Evolutionary conservation across 2,797 vertebrate genomes (phyloP).

Genomic region (Neostethus bicornis): DNA sequence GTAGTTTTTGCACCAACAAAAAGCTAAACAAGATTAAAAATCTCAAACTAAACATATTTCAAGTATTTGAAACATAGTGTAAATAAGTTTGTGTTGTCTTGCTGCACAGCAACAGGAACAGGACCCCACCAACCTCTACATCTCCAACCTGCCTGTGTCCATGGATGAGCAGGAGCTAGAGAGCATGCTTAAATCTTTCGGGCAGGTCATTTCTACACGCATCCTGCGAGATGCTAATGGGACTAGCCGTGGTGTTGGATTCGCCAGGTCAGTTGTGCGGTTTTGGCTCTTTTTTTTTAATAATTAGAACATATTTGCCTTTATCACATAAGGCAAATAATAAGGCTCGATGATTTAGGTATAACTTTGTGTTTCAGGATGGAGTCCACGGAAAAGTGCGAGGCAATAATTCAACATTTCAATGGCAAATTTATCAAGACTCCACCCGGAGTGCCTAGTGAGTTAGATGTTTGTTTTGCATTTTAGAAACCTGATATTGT

Average conservation of each 20-base stretch:
- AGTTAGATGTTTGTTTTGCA: conserved; percentile 47
- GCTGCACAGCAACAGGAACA: conserved; percentile 93
- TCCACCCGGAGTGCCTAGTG: conserved; percentile 92
- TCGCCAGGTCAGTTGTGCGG: conserved; percentile 84
- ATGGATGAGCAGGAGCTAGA: conserved; percentile 96
- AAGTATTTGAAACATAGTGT: not conserved
- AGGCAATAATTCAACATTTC: conserved; percentile 96
- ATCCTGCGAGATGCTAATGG: conserved; percentile 89
- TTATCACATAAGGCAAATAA: not conserved
- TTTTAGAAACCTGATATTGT: conserved; percentile 46
- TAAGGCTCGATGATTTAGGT: conserved; percentile 6
- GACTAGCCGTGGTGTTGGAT: conserved; percentile 93
- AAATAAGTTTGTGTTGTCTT: conserved; percentile 1
- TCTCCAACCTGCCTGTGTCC: conserved; percentile 93
- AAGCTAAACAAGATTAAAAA: not conserved
- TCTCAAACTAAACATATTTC: not conserved
- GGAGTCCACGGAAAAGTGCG: conserved; percentile 97
- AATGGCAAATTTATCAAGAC: conserved; percentile 97
- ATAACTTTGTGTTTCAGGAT: conserved; percentile 80
- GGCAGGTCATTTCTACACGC: conserved; percentile 93
- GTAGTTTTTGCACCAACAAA: not conserved
- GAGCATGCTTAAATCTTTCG: conserved; percentile 93
- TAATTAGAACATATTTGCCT: not conserved
- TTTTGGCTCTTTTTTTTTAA: not conserved
- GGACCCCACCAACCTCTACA: conserved; percentile 97